Percentiles rank a stretch among this genome's conserved stretches.
Conservation (phyloP, 2,888 invertebrate species). For the Gasteruption jaculator region DNA sequence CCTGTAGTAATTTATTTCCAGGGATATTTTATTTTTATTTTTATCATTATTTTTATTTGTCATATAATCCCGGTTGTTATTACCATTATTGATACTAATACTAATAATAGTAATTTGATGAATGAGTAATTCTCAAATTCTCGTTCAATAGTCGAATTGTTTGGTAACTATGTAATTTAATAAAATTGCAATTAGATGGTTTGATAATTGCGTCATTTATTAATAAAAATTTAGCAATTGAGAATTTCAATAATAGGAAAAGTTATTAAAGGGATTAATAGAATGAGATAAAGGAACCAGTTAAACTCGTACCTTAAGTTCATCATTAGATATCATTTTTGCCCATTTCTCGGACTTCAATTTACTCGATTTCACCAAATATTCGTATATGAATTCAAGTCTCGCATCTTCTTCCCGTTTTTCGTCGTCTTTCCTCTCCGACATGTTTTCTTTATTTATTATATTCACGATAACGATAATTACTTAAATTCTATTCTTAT, state of each 20-base stretch:
- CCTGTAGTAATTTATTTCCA: too few species aligned
- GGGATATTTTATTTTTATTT: constrained; percentile 28
- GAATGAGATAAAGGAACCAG: not conserved
- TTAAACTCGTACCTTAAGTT: constrained; percentile 61
- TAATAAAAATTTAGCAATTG: not conserved
- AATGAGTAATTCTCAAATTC: constrained; percentile 42
- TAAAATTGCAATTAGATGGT: not conserved
- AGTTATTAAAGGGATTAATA: constrained; percentile 19
- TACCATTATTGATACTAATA: too few species aligned
- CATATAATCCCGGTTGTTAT: too few species aligned
- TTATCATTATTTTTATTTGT: constrained; percentile 10
- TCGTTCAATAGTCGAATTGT: too few species aligned
- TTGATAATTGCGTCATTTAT: not conserved
- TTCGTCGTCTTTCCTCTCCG: constrained; percentile 46
- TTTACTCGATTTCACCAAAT: constrained; percentile 68
- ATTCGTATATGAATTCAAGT: constrained; percentile 75
- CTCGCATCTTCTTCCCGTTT: constrained; percentile 63
- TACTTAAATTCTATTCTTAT: too few species aligned
- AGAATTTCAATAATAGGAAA: too few species aligned
- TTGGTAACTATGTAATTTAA: too few species aligned
- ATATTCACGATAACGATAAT: not conserved
- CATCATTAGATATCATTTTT: constrained; percentile 72
- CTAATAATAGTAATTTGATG: too few species aligned
- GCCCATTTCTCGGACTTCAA: constrained; percentile 84
- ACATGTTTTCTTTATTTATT: constrained; percentile 28